Conservation (phyloP, 2,888 invertebrate genomes). For the Drosophila planitibia region DNA sequence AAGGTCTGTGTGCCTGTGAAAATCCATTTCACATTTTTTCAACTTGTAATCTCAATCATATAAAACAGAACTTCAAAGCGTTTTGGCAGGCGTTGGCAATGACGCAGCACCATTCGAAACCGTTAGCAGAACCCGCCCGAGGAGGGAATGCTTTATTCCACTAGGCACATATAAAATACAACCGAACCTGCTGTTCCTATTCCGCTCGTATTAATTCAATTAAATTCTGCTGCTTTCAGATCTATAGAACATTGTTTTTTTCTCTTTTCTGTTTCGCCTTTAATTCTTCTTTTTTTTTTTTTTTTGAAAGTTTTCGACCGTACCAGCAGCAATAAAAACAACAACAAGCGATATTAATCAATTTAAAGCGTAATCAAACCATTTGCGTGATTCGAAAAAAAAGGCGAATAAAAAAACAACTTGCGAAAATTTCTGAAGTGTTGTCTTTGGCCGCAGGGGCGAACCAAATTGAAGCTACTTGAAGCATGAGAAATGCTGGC, state of each 20-base stretch:
- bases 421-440: slow-evolving; percentile 65
- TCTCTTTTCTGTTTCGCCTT: slow-evolving; percentile 3
- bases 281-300: slow-evolving; percentile 18
- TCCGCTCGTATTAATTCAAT: slow-evolving; percentile 65
- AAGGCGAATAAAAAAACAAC: slow-evolving; percentile 25
- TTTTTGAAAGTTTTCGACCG: slow-evolving; percentile 19
- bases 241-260: slow-evolving; percentile 36
- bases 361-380: slow-evolving; percentile 74
- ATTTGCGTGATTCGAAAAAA: slow-evolving; percentile 56
- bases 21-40: slow-evolving; percentile 48
- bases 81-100: slow-evolving; percentile 20
- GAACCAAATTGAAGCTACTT: slow-evolving; percentile 52
- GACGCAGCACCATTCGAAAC: slow-evolving; percentile 27
- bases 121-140: slow-evolving; percentile 21
- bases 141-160: slow-evolving; percentile 21
- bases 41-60: slow-evolving; percentile 49
- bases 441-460: slow-evolving; percentile 48
- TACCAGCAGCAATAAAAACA: neutral
- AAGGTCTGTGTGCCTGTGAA: slow-evolving; percentile 33
- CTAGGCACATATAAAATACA: neutral
- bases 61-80: slow-evolving; percentile 60
- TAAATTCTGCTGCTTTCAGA: slow-evolving; percentile 56
- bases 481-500: slow-evolving; percentile 46
- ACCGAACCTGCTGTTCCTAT: slow-evolving; percentile 10
- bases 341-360: slow-evolving; percentile 61